Evolutionary conservation across 2,888 invertebrate genomes (phyloP).

Genomic region (Heliconius erato): DNA sequence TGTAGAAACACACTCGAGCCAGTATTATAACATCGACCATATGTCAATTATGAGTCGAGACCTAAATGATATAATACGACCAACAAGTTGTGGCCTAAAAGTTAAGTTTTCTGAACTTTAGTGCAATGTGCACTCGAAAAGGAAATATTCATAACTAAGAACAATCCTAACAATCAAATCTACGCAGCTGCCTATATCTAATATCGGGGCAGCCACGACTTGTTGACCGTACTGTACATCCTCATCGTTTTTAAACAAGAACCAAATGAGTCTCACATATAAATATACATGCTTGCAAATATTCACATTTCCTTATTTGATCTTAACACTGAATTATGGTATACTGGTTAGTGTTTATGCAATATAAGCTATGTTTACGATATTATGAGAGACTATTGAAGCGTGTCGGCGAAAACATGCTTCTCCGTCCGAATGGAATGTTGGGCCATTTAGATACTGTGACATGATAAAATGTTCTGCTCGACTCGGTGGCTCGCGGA

Average conservation of each 20-base stretch:
- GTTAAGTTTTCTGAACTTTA: too few species aligned
- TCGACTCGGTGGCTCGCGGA: background rate
- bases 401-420: background rate
- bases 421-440: background rate
- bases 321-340: constrained; percentile 13
- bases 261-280: constrained; percentile 1
- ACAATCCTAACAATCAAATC: too few species aligned
- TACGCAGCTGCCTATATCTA: too few species aligned
- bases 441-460: constrained; percentile 5
- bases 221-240: background rate
- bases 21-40: constrained; percentile 9
- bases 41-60: constrained; percentile 24
- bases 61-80: background rate
- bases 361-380: background rate
- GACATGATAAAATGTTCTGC: background rate
- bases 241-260: constrained; percentile 8
- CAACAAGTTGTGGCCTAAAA: too few species aligned
- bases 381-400: too few species aligned
- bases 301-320: constrained; percentile 16
- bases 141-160: too few species aligned
- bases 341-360: background rate
- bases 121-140: too few species aligned
- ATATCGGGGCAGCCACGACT: too few species aligned
- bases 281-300: background rate
- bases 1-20: background rate